phyloP scores from a whole-genome alignment of 1,140 invertebrate genomes.

The Sesamia nonagrioides region DNA sequence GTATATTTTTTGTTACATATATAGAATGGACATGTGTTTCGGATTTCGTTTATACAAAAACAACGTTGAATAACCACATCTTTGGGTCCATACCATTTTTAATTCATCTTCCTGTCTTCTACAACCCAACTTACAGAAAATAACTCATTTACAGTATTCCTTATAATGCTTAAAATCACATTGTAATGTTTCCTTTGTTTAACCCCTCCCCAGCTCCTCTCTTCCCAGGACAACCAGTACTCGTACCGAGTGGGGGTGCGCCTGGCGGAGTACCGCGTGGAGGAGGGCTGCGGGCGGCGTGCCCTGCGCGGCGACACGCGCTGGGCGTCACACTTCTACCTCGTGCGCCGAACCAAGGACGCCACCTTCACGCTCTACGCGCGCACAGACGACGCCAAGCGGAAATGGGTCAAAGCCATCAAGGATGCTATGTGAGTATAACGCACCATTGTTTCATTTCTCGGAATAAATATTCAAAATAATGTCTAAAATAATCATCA shows the following conservation, averaged over 20 bases:
- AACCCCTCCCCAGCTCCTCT: not conserved
- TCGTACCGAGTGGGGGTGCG: constrained; percentile 95
- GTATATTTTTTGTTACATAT: no score
- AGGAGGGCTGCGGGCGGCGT: constrained; percentile 91
- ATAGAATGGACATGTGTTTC: no score
- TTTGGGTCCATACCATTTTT: no score
- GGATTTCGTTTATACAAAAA: no score
- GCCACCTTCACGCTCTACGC: constrained; percentile 97
- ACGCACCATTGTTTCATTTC: not conserved
- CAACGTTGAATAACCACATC: no score
- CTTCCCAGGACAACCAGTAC: constrained; percentile 95
- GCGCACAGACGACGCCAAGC: constrained; percentile 95
- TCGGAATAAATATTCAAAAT: no score
- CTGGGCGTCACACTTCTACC: constrained; percentile 94
- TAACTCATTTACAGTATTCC: no score
- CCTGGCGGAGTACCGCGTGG: constrained; percentile 95
- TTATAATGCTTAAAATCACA: no score
- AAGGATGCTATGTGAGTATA: constrained; percentile 95
- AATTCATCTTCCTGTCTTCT: no score
- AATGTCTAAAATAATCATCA: no score
- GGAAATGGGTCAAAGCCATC: constrained; percentile 97
- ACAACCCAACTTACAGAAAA: no score
- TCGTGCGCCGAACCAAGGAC: constrained; percentile 94
- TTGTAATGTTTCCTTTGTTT: not conserved
- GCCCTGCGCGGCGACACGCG: constrained; percentile 90